Evolutionary conservation across 2,113 vertebrate genomes (phyloP).

Genomic region (Brachypodius melanocephalos): DNA sequence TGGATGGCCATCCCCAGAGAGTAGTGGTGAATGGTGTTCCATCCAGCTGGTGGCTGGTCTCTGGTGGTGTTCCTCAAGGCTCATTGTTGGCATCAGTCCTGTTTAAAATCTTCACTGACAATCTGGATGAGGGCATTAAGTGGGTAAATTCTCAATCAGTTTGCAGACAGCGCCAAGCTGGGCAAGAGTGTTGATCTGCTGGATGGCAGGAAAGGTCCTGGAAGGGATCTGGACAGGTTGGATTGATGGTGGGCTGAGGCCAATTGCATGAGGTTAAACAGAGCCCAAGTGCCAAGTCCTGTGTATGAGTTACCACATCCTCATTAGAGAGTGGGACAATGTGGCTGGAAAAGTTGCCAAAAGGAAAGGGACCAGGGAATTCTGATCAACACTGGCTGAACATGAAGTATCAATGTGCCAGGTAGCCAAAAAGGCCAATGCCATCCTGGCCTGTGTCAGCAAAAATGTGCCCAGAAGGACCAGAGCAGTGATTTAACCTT

Average conservation of each 20-base stretch:
- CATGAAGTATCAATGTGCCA: not conserved
- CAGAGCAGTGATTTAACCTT: not conserved
- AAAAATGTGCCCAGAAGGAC: not conserved
- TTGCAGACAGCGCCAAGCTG: not conserved
- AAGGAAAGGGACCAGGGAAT: not conserved
- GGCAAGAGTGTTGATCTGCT: not conserved
- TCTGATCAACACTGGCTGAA: not conserved
- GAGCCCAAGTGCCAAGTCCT: not conserved
- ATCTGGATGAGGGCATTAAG: not conserved
- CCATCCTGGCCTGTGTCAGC: not conserved
- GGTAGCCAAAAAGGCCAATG: not conserved
- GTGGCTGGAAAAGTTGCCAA: not conserved
- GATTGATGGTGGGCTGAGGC: not conserved
- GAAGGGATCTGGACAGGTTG: not conserved
- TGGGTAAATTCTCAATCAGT: not conserved
- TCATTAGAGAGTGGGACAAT: too few relatives aligned
- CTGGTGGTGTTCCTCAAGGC: not conserved
- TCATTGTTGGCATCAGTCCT: not conserved
- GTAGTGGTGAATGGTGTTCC: not conserved
- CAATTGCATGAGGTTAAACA: not conserved
- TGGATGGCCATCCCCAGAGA: not conserved
- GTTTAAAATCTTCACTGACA: not conserved
- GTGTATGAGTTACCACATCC: too few relatives aligned
- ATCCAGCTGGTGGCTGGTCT: not conserved
- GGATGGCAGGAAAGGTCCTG: not conserved